These are phyloP conservation scores for Philopotamus ludificatus DNA, from an alignment of 1,140 invertebrate species.

Conservation along the genomic window DNA sequence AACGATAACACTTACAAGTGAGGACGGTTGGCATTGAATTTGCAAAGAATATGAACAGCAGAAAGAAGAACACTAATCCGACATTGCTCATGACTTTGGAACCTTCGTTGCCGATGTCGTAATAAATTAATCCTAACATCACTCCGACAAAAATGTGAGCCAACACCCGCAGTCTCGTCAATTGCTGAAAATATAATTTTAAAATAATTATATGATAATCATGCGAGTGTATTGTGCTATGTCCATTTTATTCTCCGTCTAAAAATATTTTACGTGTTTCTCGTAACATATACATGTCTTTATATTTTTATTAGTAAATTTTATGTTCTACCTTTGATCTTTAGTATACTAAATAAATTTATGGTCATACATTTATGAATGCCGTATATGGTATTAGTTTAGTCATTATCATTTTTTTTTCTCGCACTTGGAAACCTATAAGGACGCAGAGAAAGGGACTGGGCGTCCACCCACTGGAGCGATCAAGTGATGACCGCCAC, in stretches of 20 bases:
- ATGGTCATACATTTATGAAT: no score
- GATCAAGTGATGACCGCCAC: no score
- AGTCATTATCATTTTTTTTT: no score
- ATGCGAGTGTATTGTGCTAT: no score
- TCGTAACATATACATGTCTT: background rate
- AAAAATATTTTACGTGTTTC: no score
- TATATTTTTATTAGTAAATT: background rate
- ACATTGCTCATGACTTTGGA: constrained; percentile 75
- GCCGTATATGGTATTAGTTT: no score
- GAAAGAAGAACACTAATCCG: constrained; percentile 78
- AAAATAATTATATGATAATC: background rate
- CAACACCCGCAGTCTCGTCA: constrained; percentile 70
- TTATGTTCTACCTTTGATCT: no score
- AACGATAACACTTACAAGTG: constrained; percentile 73
- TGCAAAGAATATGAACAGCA: constrained; percentile 83
- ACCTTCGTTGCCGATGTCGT: constrained; percentile 77
- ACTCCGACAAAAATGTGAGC: constrained; percentile 74
- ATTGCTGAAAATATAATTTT: constrained; percentile 56
- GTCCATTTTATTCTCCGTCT: no score
- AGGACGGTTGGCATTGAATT: constrained; percentile 87
- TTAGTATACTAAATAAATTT: no score
- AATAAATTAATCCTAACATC: constrained; percentile 78
- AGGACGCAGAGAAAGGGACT: no score
- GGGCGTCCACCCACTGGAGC: no score
- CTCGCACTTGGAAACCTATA: no score